Evolutionary conservation across 2,113 vertebrate species (phyloP).

Genomic region (Paratilapia polleni): DNA sequence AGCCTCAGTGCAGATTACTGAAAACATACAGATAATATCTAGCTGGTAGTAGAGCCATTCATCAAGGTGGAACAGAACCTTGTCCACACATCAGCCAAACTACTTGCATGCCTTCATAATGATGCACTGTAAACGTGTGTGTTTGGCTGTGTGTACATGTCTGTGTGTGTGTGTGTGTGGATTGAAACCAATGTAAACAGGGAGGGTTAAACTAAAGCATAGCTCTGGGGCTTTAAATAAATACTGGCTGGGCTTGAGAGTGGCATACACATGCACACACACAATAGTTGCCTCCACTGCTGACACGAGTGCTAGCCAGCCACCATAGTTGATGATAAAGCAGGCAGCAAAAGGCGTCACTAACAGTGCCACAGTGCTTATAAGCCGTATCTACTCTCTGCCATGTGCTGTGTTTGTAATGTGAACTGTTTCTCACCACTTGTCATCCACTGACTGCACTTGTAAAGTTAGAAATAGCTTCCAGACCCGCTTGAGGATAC

Average conservation of each 20-base stretch:
- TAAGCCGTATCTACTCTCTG: conserved; percentile 45
- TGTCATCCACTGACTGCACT: conserved; percentile 43
- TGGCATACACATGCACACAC: conserved; percentile 29
- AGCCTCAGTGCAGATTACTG: conserved; percentile 46
- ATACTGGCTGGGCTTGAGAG: conserved; percentile 53
- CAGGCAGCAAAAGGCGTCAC: conserved; percentile 44
- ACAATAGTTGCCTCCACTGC: conserved; percentile 47
- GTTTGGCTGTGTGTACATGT: conserved; percentile 10
- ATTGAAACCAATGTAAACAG: conserved; percentile 61
- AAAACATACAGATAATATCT: conserved; percentile 56
- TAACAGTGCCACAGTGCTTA: conserved; percentile 37
- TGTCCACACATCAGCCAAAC: conserved; percentile 20
- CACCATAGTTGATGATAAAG: conserved; percentile 54
- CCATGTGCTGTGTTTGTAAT: conserved; percentile 59
- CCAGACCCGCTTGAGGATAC: conserved; percentile 32
- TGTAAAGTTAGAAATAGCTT: conserved; percentile 56
- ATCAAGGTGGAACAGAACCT: conserved; percentile 49
- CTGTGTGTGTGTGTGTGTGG: conserved; percentile 29
- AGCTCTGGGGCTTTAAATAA: conserved; percentile 65
- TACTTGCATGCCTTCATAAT: conserved; percentile 60
- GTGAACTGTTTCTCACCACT: conserved; percentile 55
- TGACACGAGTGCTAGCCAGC: conserved; percentile 55
- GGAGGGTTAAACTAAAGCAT: conserved; percentile 59
- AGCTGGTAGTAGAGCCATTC: conserved; percentile 49
- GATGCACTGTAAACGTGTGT: conserved; percentile 20